phyloP scores from a whole-genome alignment of 2,888 invertebrate genomes.

The Erebia palarica region DNA sequence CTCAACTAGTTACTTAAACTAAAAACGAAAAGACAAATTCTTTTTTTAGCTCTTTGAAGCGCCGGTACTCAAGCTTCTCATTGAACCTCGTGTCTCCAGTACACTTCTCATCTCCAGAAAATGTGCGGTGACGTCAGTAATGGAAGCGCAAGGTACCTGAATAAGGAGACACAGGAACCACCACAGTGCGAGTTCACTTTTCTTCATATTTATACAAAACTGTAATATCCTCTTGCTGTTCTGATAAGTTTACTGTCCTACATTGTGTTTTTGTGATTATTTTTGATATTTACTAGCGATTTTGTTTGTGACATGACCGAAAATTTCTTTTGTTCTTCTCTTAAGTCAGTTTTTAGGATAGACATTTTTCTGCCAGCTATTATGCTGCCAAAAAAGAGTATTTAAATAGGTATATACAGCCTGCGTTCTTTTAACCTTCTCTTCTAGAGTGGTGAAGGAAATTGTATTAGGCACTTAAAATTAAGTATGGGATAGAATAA shows the following conservation, averaged over 20 bases:
- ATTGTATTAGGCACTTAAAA: no score
- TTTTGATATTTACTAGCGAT: conserved; percentile 52
- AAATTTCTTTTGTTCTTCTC: conserved; percentile 65
- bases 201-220: conserved; percentile 54
- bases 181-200: conserved; percentile 52
- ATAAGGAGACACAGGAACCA: conserved; percentile 61
- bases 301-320: conserved; percentile 57
- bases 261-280: conserved; percentile 52
- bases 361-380: conserved; percentile 14
- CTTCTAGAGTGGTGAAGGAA: no score
- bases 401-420: neutral
- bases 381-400: neutral
- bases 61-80: no score
- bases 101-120: neutral
- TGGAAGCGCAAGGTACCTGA: conserved; percentile 53
- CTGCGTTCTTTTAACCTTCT: neutral
- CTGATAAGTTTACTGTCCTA: conserved; percentile 42
- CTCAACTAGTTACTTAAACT: no score
- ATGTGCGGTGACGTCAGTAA: neutral
- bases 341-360: conserved; percentile 32
- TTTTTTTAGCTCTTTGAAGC: neutral
- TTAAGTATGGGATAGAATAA: no score
- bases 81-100: no score
- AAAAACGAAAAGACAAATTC: no score
- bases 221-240: conserved; percentile 14